These are phyloP conservation scores for Labeo calbasu DNA, from an alignment of 2,797 vertebrate species.

Conservation along the genomic window DNA sequence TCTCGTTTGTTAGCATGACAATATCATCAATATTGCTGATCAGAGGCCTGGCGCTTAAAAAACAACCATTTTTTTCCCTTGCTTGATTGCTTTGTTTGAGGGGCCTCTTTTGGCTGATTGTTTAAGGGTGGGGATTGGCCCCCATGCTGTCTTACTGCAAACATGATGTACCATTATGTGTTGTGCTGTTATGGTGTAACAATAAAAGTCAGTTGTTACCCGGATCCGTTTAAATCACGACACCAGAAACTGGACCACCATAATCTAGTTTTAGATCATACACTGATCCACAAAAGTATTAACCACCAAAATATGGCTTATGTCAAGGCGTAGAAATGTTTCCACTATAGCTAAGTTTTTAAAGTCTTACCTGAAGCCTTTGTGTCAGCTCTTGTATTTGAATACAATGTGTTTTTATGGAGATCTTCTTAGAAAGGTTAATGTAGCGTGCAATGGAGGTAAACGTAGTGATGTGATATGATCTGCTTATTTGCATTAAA, in stretches of 20 bases:
- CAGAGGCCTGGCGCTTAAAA: not conserved
- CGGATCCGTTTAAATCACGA: not conserved
- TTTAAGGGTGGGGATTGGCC: not conserved
- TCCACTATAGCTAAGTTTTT: not conserved
- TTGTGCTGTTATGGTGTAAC: not conserved
- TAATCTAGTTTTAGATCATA: not conserved
- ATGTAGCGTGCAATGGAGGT: not conserved
- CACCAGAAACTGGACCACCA: not conserved
- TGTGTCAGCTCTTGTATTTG: not conserved
- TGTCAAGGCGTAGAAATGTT: not conserved
- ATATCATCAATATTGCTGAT: not conserved
- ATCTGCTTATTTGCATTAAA: not conserved
- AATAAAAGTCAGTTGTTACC: not conserved
- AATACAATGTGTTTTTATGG: not conserved
- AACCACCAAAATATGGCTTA: not conserved
- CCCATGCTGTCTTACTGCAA: not conserved
- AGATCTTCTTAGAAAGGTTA: conserved; percentile 8
- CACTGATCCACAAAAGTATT: not conserved
- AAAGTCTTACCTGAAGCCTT: not conserved
- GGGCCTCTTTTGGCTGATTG: not conserved
- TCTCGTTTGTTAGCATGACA: not conserved
- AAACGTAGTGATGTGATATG: not conserved
- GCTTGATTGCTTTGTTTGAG: conserved; percentile 61
- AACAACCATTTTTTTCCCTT: conserved; percentile 15
- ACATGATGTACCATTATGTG: not conserved